A percentile compares a stretch with the other conserved stretches of the same genome.
Conservation (phyloP, 1,140 invertebrate species). For the Solenopsis invicta region DNA sequence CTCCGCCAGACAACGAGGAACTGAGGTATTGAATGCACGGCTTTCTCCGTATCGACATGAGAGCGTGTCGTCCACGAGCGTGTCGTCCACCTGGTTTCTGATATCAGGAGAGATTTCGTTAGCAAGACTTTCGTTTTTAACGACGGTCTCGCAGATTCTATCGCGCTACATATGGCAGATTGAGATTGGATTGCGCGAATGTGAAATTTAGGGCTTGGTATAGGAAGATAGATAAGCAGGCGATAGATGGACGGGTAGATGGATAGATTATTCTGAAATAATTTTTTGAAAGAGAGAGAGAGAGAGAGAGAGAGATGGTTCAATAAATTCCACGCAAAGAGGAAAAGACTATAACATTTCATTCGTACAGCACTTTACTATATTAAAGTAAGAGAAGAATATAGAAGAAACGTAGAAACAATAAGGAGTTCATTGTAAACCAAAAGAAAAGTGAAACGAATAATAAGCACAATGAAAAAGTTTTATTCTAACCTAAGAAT, state of each 20-base stretch:
- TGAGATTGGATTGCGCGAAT: slow-evolving; percentile 26
- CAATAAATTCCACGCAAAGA: not conserved
- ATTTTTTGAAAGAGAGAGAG: slow-evolving; percentile 7
- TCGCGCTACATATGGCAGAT: slow-evolving; percentile 10
- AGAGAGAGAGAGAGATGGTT: no score
- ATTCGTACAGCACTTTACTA: not conserved
- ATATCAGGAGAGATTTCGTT: not conserved
- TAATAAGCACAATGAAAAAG: not conserved
- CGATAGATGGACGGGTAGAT: not conserved
- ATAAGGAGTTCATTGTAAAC: not conserved
- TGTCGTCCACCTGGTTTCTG: not conserved
- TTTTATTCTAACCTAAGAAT: not conserved
- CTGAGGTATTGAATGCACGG: slow-evolving; percentile 41
- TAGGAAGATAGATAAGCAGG: slow-evolving; percentile 34
- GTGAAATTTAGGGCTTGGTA: not conserved
- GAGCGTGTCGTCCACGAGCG: not conserved
- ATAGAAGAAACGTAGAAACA: not conserved
- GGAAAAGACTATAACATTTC: not conserved
- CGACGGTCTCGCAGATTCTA: slow-evolving; percentile 26
- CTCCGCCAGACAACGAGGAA: slow-evolving; percentile 11
- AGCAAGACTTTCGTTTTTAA: slow-evolving; percentile 7
- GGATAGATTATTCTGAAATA: not conserved
- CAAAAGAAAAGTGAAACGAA: not conserved
- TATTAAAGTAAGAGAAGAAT: not conserved
- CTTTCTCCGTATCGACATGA: slow-evolving; percentile 7